Evolutionary conservation across 1,140 invertebrate genomes (phyloP).

Genomic region (Aphaenogaster floridana): DNA sequence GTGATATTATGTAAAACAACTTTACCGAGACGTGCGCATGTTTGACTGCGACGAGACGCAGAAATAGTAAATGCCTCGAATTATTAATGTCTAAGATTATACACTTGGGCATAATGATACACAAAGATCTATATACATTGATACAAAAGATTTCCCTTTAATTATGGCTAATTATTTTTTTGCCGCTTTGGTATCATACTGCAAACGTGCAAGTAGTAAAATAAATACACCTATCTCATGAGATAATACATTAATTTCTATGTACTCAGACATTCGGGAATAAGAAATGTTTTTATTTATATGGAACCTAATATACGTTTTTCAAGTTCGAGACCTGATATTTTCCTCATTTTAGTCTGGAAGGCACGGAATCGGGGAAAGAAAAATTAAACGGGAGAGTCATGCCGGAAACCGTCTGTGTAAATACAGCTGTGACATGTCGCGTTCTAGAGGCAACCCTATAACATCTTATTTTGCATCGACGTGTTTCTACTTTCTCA

Average conservation of each 20-base stretch:
- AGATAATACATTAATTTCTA: neutral
- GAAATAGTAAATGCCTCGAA: neutral
- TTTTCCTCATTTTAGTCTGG: slow-evolving; percentile 35
- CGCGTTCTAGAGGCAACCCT: slow-evolving; percentile 52
- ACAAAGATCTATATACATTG: neutral
- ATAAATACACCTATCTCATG: neutral
- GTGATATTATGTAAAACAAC: slow-evolving; percentile 75
- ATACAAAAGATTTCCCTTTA: neutral
- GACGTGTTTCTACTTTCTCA: slow-evolving; percentile 59
- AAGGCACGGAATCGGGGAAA: slow-evolving; percentile 63
- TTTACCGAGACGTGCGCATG: slow-evolving; percentile 21
- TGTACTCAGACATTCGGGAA: neutral
- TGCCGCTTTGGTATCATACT: neutral
- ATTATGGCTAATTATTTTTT: neutral
- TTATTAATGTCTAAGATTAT: slow-evolving; percentile 3
- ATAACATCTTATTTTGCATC: slow-evolving; percentile 59
- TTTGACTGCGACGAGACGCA: slow-evolving; percentile 27
- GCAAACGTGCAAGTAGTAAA: neutral
- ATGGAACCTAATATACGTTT: slow-evolving; percentile 7
- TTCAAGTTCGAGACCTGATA: slow-evolving; percentile 4
- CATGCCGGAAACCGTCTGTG: slow-evolving; percentile 71
- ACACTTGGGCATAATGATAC: neutral
- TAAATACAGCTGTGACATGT: slow-evolving; percentile 75
- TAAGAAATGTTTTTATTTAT: slow-evolving; percentile 42
- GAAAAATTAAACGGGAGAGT: slow-evolving; percentile 69